These are phyloP conservation scores for Zoanthus gigantus DNA, from an alignment of 92 coral and sea anemone species.

Conservation along the genomic window DNA sequence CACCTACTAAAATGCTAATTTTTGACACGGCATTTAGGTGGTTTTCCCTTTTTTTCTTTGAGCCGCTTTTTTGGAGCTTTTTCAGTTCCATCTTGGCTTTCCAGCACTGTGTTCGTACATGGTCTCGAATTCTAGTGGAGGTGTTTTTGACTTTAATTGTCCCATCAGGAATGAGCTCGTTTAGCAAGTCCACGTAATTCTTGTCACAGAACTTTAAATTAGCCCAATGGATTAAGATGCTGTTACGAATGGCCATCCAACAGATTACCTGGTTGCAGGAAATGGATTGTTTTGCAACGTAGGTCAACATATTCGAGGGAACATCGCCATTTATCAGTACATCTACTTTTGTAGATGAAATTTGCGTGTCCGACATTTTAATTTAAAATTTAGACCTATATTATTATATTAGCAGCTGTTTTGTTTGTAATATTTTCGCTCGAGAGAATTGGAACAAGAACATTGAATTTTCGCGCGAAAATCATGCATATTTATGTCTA, in stretches of 20 bases:
- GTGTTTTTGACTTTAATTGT: slow-evolving; percentile 46
- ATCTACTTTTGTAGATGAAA: slow-evolving; percentile 21
- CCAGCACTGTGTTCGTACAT: slow-evolving; percentile 27
- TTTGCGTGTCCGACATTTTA: background rate
- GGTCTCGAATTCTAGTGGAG: slow-evolving; percentile 39
- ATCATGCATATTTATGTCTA: background rate
- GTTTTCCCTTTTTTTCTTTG: background rate
- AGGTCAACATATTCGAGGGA: slow-evolving; percentile 22
- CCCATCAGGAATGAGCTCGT: slow-evolving; percentile 53
- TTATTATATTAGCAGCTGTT: background rate
- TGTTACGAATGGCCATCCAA: slow-evolving; percentile 51
- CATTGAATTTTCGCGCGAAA: slow-evolving; percentile 20
- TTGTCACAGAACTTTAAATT: slow-evolving; percentile 19
- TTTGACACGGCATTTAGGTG: background rate
- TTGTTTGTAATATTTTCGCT: background rate
- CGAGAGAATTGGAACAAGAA: background rate
- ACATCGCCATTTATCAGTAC: slow-evolving; percentile 12
- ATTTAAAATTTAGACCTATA: background rate
- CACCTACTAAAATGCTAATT: slow-evolving; percentile 7
- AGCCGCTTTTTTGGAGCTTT: slow-evolving; percentile 26
- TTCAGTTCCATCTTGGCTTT: slow-evolving; percentile 15
- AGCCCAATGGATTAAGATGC: slow-evolving; percentile 36
- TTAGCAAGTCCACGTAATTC: slow-evolving; percentile 47
- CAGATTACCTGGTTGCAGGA: slow-evolving; percentile 32
- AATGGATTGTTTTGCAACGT: slow-evolving; percentile 24